Evolutionary conservation across 2,797 vertebrate genomes (phyloP).

Genomic region (Sebastes minor): DNA sequence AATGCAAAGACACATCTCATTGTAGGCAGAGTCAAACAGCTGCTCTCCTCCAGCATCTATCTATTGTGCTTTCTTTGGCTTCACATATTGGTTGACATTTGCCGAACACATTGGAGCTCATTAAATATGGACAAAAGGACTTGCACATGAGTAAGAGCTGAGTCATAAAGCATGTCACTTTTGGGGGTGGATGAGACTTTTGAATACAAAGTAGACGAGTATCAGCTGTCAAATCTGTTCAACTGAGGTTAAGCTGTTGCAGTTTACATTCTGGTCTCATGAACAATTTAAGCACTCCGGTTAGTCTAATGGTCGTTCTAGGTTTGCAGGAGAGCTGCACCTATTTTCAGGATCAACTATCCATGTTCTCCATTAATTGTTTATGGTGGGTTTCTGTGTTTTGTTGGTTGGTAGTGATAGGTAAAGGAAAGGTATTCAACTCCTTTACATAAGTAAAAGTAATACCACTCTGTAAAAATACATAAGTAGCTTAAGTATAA

Average conservation of each 20-base stretch:
- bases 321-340: not conserved
- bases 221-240: constrained; percentile 28
- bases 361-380: not conserved
- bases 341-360: not conserved
- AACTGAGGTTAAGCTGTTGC: not conserved
- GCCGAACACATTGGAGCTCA: constrained; percentile 30
- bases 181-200: constrained; percentile 46
- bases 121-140: constrained; percentile 59
- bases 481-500: not conserved
- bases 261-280: not conserved
- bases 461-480: not conserved
- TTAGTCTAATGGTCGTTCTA: not conserved
- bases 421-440: not conserved
- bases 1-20: not conserved
- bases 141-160: constrained; percentile 59
- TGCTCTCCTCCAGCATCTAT: constrained; percentile 10
- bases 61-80: not conserved
- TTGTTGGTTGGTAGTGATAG: not conserved
- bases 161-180: constrained; percentile 47
- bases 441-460: not conserved
- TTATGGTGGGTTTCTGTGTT: not conserved
- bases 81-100: constrained; percentile 47
- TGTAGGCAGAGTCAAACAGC: constrained; percentile 23
- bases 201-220: constrained; percentile 4
- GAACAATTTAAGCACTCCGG: not conserved